These are phyloP conservation scores for Trichomycterus rosablanca DNA, from an alignment of 2,113 vertebrate species.

Conservation along the genomic window DNA sequence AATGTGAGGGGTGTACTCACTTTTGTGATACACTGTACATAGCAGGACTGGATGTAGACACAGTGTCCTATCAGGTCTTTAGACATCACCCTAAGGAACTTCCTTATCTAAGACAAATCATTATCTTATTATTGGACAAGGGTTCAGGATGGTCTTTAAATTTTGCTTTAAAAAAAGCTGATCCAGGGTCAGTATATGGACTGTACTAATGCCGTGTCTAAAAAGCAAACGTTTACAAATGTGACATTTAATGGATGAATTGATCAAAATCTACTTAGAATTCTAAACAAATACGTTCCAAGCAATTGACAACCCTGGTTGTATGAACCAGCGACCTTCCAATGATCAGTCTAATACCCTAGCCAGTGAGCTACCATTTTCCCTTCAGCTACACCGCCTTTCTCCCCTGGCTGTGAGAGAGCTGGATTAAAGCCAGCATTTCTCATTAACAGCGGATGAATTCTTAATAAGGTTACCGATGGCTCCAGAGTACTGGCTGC, in stretches of 20 bases:
- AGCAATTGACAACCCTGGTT: no score
- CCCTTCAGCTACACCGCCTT: slow-evolving; percentile 7
- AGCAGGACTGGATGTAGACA: slow-evolving; percentile 17
- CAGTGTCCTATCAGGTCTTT: slow-evolving; percentile 3
- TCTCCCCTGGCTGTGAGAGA: slow-evolving; percentile 31
- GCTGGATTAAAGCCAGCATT: slow-evolving; percentile 62
- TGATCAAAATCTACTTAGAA: no score
- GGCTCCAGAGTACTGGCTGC: slow-evolving; percentile 57
- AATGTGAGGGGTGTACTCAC: no score
- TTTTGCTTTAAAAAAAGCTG: neutral
- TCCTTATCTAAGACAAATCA: slow-evolving; percentile 11
- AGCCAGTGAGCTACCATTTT: neutral
- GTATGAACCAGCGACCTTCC: no score
- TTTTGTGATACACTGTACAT: no score
- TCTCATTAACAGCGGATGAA: slow-evolving; percentile 66
- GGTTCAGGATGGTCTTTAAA: neutral
- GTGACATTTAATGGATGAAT: no score
- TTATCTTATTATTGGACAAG: slow-evolving; percentile 7
- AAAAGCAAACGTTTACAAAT: neutral
- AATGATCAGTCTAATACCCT: no score
- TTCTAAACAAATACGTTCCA: no score
- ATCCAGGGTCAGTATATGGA: slow-evolving; percentile 1
- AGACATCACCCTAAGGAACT: slow-evolving; percentile 4
- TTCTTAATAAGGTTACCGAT: slow-evolving; percentile 72
- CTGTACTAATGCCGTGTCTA: neutral